Percentiles rank a stretch among this genome's conserved stretches.
These are phyloP conservation scores for Neoitamus cyanurus DNA, from an alignment of 2,888 invertebrate species.

Conservation along the genomic window DNA sequence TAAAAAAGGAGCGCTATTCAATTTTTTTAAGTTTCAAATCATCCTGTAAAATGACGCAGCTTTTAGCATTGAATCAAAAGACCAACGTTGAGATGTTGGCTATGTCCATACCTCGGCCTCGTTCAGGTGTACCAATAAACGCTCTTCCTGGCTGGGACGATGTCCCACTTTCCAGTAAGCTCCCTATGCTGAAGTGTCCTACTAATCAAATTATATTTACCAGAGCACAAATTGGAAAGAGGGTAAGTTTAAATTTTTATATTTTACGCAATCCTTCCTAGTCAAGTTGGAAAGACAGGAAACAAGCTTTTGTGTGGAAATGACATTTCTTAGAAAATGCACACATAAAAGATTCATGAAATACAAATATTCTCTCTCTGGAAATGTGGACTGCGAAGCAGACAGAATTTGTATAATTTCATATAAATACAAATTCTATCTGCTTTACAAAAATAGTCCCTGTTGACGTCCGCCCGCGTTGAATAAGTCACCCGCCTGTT, in stretches of 20 bases:
- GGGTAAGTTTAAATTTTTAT: conserved; percentile 55
- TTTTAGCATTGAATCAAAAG: conserved; percentile 59
- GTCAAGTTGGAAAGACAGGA: not conserved
- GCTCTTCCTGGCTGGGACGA: conserved; percentile 64
- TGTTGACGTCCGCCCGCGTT: no score
- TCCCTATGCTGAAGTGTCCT: conserved; percentile 65
- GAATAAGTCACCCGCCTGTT: no score
- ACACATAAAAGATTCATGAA: no score
- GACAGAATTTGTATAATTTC: no score
- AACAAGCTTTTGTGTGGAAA: no score
- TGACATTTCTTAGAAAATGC: no score
- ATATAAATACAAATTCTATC: no score
- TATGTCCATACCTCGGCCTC: not conserved
- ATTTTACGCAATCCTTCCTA: not conserved
- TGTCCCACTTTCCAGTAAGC: conserved; percentile 62
- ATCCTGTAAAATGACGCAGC: conserved; percentile 58
- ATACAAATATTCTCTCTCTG: no score
- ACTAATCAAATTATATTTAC: conserved; percentile 64
- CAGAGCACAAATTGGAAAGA: conserved; percentile 63
- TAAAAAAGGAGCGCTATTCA: not conserved
- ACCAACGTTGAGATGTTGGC: conserved; percentile 40
- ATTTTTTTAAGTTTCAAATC: not conserved
- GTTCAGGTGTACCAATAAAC: conserved; percentile 61
- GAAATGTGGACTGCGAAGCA: no score
- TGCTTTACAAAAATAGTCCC: no score